Base-by-base conservation (phyloP, 2,888 invertebrate genomes). In the Operophtera brumata region DNA sequence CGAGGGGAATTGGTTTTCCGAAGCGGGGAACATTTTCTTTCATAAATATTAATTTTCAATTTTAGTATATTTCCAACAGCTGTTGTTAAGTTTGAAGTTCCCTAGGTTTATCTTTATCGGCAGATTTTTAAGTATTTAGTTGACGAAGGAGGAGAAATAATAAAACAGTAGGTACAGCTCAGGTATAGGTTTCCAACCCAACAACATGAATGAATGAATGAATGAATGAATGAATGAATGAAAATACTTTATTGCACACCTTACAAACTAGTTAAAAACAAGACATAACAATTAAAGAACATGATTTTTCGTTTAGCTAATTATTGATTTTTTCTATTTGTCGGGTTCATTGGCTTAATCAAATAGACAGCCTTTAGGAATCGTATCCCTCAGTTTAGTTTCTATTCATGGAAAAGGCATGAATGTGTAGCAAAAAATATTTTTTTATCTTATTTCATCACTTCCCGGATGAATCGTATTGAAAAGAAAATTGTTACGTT, bases 281-380 rank as follows among this genome's bases (percentile, higher is more conserved):
- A n/a, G n/a, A n/a, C n/a, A n/a, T n/a, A n/a, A n/a, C n/a, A n/a
- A n/a, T n/a, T n/a, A n/a, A n/a, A n/a, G n/a, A n/a, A n/a, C n/a
- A n/a, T n/a, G n/a, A n/a, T n/a, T n/a, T n/a, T n/a, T n/a, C n/a
- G n/a, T n/a, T n/a, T n/a, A n/a, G n/a, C n/a, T n/a, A n/a, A n/a
- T n/a, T n/a, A n/a, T n/a, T 32, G 25, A n/a, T 57, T 48, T 50
- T 56, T 49, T 52, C 51, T 48, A 59, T 48, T 55, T 47, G n/a
- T n/a, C n/a, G 41, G 45, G 57, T 53, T 57, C 47, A 55, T 57
- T 55, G 45, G 56, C 53, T 56, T 40, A 42, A 50, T 57, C 54
- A 54, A 52, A 59, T 43, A 56, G 44, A 57, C 54, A 54, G 54
- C 40, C 52, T 59, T 62, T 39, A 56, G 40, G 42, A 42, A 40